Base-by-base conservation (phyloP, 2,113 vertebrate genomes). In the Eidolon helvum region DNA sequence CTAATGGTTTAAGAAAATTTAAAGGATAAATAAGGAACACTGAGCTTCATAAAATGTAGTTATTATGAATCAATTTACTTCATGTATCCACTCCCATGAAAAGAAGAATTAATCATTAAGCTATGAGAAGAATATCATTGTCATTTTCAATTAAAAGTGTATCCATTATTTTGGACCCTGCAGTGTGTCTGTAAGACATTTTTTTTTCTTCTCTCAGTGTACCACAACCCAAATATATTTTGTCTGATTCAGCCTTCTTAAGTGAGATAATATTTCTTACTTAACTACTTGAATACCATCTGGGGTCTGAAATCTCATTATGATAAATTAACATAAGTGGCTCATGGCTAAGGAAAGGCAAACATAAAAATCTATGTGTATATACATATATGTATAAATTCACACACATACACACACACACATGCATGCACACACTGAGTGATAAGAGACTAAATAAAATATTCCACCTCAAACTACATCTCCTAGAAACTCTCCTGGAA, bases 271-370 rank as follows among this genome's bases (percentile, higher is more conserved):
- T 95, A 93, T 57, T 90, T 97, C 59, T 92, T 57, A 94, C 72
- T 92, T 91, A 91, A 87, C 71, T 95, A 87, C 91, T 98, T 69
- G 93, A 97, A 94, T 87, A 88, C 33, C 95, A 95, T 97, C 95
- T 97, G 92, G 93, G 97, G 92, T 98, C 89, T 97, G 96, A 97
- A 98, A 98, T 94, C 97, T 97, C 95, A 98, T 98, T 98, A 98
- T 96, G 87, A 95, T 97, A 97, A 98, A 98, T 98, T 98, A 98
- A 59, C 96, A 97, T 90, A 98, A 98, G 98, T 98, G 97, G 89
- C 89, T 96, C 96, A 89, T 94, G 90, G 66, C 26, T 97, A 48
- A 59, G 24, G 48, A 95, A 94, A 95, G 87, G 78, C 61, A 92
- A 91, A 80, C 38, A 93, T 69, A 98, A 97, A 86, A 94, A 68